These are phyloP conservation scores for Alosa alosa DNA, from an alignment of 2,113 vertebrate genomes.

Conservation along the genomic window DNA sequence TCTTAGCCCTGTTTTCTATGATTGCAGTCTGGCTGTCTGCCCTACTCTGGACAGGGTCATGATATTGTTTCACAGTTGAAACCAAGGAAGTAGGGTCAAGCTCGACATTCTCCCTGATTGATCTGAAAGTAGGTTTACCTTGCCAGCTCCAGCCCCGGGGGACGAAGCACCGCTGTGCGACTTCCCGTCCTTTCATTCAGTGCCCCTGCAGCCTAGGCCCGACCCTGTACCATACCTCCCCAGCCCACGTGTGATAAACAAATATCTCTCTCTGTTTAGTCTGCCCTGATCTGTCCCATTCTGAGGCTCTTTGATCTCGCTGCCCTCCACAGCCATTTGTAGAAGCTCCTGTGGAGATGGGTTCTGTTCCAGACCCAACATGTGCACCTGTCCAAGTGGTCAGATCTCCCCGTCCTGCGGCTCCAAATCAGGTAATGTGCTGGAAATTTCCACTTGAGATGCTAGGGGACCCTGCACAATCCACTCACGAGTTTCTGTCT, in stretches of 20 bases:
- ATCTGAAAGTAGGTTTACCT: conserved; percentile 42
- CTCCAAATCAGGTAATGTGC: conserved; percentile 86
- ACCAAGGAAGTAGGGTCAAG: conserved; percentile 59
- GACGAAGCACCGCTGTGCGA: conserved; percentile 22
- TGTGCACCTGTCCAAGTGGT: conserved; percentile 95
- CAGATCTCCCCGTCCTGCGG: conserved; percentile 93
- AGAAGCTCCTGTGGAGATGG: conserved; percentile 97
- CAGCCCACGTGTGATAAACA: not conserved
- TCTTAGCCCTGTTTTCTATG: conserved; percentile 46
- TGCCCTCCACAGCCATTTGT: conserved; percentile 85
- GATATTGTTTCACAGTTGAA: conserved; percentile 69
- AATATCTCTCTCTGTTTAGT: conserved; percentile 10
- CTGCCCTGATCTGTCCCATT: not conserved
- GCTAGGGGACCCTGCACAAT: not conserved
- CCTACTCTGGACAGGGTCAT: conserved; percentile 55
- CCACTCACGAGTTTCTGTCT: not conserved
- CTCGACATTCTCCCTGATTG: conserved; percentile 62
- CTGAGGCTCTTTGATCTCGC: conserved; percentile 15
- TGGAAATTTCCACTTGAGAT: not conserved
- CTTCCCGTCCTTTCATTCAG: not conserved
- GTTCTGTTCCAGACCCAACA: conserved; percentile 98
- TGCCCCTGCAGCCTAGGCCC: not conserved
- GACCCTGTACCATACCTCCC: not conserved
- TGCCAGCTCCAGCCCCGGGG: conserved; percentile 57
- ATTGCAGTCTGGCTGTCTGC: conserved; percentile 57